Base-by-base conservation (phyloP, 1,140 invertebrate genomes). In the Oryzaephilus surinamensis region DNA sequence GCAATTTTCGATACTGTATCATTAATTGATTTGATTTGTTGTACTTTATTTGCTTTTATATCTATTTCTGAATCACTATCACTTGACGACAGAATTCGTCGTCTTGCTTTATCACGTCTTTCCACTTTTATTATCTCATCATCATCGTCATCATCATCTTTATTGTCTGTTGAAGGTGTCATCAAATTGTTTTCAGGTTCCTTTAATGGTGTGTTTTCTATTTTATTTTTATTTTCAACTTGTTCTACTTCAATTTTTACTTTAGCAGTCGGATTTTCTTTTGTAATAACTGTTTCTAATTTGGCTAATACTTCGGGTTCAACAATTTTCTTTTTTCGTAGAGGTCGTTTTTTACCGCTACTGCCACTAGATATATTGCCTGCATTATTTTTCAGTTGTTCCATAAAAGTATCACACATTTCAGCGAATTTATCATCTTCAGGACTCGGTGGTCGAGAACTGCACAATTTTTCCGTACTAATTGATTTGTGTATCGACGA, bases 401-500 rank as follows among this genome's bases (percentile, higher is more conserved):
- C 76, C 62, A 81, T 69, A 59, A 82, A 80, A 54, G 66, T 77
- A 65, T 81, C 77, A 66, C 78, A 81, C 7, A 76, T 70, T 48
- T 61, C 69, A 32, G 67, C 64, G 31, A 62, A 62, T 3, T 54
- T 41, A 32, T 57, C 48, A 36, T 70, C 67, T 12, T 67, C 57
- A 0, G 69, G 62, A 39, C 64, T 60, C 3, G 60, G 51, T 1
- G 64, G 57, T 42, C 66, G 12, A 14, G 17, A 23, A 13, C 46
- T 17, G 3, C 7, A 42, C 41, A n/a, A 26, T 7, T 18, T 48
- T 52, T 46, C 40, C 10, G 18, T 38, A 23, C 24, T 26, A 14
- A 42, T 26, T 11, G 4, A 36, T 28, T n/a, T 35, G 3, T n/a
- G 43, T 27, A 4, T 38, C 28, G 18, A 38, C 33, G 66, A 57